These are phyloP conservation scores for Eubasilissa regina DNA, from an alignment of 1,140 invertebrate genomes.

Conservation along the genomic window DNA sequence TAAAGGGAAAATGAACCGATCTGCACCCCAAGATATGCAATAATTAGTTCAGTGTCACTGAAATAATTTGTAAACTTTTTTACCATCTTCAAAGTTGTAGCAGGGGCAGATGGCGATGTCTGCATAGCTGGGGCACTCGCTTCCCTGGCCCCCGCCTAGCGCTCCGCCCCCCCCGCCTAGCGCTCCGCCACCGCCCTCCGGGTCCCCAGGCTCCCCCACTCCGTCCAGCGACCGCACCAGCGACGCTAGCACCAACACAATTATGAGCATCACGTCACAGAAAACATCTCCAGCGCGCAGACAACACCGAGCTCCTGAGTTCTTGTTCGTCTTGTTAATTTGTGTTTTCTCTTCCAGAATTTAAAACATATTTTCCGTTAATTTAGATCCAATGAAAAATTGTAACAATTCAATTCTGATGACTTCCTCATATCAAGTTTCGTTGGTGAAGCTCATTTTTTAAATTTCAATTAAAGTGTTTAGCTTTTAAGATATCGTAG, in stretches of 20 bases:
- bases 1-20: too few relatives aligned
- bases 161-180: slow-evolving; percentile 14
- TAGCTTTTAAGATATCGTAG: too few relatives aligned
- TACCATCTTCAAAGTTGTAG: slow-evolving; percentile 91
- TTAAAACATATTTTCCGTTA: too few relatives aligned
- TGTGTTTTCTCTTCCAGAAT: not conserved
- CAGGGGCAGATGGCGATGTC: slow-evolving; percentile 88
- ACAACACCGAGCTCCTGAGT: too few relatives aligned
- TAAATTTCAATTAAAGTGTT: too few relatives aligned
- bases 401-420: too few relatives aligned
- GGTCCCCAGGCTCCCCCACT: not conserved
- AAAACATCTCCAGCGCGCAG: slow-evolving; percentile 15
- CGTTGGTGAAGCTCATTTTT: too few relatives aligned
- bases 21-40: too few relatives aligned
- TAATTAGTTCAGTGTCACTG: too few relatives aligned
- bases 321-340: slow-evolving; percentile 15
- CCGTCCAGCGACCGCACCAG: slow-evolving; percentile 44
- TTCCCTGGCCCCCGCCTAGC: slow-evolving; percentile 7
- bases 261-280: slow-evolving; percentile 51
- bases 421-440: too few relatives aligned
- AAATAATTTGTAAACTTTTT: too few relatives aligned
- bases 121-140: slow-evolving; percentile 78
- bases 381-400: too few relatives aligned
- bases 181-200: slow-evolving; percentile 13
- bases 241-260: slow-evolving; percentile 47